Conservation (phyloP, 2,888 invertebrate species). For the Agrotis segetum region DNA sequence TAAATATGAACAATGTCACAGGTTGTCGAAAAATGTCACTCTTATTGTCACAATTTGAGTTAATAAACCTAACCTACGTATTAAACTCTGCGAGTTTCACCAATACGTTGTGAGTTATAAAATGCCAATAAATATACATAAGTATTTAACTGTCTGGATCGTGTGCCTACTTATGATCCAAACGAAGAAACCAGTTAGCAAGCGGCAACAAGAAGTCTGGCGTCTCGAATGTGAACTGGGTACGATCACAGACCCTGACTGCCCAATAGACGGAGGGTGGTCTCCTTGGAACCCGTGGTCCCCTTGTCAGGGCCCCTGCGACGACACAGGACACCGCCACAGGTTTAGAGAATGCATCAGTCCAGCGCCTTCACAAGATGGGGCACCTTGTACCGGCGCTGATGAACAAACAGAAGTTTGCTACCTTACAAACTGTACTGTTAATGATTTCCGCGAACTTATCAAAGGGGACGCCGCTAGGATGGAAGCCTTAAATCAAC, state of each 20-base stretch:
- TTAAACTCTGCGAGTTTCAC: not conserved
- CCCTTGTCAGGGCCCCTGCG: constrained; percentile 85
- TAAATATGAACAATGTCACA: not conserved
- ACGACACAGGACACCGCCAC: constrained; percentile 81
- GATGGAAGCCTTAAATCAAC: constrained; percentile 78
- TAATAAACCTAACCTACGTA: not conserved
- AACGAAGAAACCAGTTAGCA: constrained; percentile 75
- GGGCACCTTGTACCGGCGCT: constrained; percentile 82
- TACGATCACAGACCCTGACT: constrained; percentile 79
- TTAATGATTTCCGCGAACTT: constrained; percentile 80
- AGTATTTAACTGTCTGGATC: constrained; percentile 46
- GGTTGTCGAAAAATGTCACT: constrained; percentile 8
- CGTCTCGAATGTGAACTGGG: constrained; percentile 85
- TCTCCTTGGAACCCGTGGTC: constrained; percentile 87
- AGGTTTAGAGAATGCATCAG: constrained; percentile 84
- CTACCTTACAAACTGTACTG: constrained; percentile 82
- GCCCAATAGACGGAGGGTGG: constrained; percentile 89
- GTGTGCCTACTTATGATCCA: constrained; percentile 52
- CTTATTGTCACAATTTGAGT: constrained; percentile 1
- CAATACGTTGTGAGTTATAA: not conserved
- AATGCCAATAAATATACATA: constrained; percentile 50
- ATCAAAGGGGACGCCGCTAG: constrained; percentile 79
- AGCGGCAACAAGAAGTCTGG: constrained; percentile 80
- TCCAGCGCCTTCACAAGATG: constrained; percentile 84
- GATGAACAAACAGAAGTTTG: constrained; percentile 83